Evolutionary conservation across 2,888 invertebrate genomes (phyloP), one percentile per base, ranked within the genome.

Genomic region (Neoascia interrupta): DNA sequence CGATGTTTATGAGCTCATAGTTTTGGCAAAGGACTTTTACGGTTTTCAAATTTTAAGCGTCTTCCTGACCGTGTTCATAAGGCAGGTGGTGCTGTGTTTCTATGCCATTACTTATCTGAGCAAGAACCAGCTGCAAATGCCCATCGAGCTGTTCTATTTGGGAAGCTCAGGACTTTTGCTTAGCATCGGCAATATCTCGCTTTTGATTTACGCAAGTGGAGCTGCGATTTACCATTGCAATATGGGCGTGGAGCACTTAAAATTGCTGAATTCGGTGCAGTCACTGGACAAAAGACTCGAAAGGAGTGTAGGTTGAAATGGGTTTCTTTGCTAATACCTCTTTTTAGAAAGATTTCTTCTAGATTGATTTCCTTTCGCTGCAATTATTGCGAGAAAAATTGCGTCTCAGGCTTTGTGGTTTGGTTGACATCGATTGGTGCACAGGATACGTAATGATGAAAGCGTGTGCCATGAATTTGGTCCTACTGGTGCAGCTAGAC

Each of bases 301-400:
- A 2, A 41, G 26, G 1, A 49, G 34, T 16, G 74, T 74, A 56
- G 8, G 31, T 5, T n/a, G n/a, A n/a, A n/a, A n/a, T n/a, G n/a
- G n/a, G n/a, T n/a, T n/a, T n/a, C n/a, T n/a, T n/a, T n/a, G n/a
- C n/a, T n/a, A n/a, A n/a, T n/a, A n/a, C n/a, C 18, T 16, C 28
- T 39, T 3, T 56, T 41, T 39, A 13, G 11, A 54, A 39, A n/a
- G n/a, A n/a, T 18, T 43, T 23, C 1, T 26, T 53, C 28, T 15
- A 74, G 74, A 74, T 74, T 13, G 74, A 66, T 6, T 10, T 54
- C 1, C 3, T 74, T 1, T 23, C 68, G 0, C 68, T 61, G 34
- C 74, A 74, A 36, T 23, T 74, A 3, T 49, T 34, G 19, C 18
- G 68, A 1, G 61, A 74, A 6, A 54, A 54, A 36, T 6, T 74